These are phyloP conservation scores for Julus scanicus DNA, from an alignment of 2,888 invertebrate genomes.

Conservation along the genomic window DNA sequence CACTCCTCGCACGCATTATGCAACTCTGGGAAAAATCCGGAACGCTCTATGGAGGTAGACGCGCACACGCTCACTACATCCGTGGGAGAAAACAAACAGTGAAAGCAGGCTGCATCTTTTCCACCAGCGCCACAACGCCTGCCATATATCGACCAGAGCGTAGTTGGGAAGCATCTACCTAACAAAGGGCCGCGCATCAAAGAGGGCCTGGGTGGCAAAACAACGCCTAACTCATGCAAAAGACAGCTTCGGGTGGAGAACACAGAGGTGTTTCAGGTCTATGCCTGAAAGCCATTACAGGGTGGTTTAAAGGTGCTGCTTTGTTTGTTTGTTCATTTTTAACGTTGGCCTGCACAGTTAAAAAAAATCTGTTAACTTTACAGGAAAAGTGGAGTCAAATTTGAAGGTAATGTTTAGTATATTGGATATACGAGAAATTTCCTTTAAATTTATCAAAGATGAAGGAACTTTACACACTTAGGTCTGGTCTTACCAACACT, in stretches of 20 bases:
- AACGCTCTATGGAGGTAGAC: not conserved
- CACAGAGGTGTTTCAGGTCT: not conserved
- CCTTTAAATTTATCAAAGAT: no score
- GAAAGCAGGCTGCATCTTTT: not conserved
- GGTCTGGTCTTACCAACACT: no score
- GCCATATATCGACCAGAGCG: slow-evolving; percentile 19
- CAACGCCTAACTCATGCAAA: no score
- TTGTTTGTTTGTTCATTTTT: no score
- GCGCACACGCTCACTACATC: not conserved
- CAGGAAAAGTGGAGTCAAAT: no score
- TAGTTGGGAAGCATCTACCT: not conserved
- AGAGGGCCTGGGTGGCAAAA: not conserved
- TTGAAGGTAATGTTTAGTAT: no score
- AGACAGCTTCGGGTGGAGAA: not conserved
- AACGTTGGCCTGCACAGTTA: no score
- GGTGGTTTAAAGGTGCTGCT: no score
- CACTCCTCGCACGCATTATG: slow-evolving; percentile 20
- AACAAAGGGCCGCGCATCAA: not conserved
- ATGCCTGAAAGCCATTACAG: not conserved
- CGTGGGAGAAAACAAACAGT: slow-evolving; percentile 28
- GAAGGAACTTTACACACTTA: no score
- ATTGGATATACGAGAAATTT: no score
- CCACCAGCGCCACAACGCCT: slow-evolving; percentile 2
- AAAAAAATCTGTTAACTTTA: no score
- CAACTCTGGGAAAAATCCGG: not conserved